Conservation (phyloP, 2,113 vertebrate species). For the Sebastes schlegelii region DNA sequence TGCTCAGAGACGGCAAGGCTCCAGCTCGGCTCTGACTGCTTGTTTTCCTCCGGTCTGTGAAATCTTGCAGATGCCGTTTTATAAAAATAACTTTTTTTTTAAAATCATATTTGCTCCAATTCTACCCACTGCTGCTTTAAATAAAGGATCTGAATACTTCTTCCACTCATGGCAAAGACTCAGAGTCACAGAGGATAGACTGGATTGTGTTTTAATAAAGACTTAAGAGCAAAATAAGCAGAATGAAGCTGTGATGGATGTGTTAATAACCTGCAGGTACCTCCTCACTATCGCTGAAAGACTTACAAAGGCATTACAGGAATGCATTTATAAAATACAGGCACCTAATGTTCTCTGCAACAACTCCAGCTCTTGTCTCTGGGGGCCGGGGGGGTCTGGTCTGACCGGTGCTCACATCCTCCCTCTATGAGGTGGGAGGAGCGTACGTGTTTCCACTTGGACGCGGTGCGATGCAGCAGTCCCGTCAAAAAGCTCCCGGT, state of each 20-base stretch:
- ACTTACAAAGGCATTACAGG: not conserved
- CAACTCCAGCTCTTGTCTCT: not conserved
- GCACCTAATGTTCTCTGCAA: not conserved
- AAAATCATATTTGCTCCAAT: too few species aligned
- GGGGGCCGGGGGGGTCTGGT: conserved; percentile 46
- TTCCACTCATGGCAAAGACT: not conserved
- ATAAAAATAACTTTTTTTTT: too few species aligned
- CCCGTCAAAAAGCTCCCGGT: conserved; percentile 55
- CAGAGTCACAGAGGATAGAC: not conserved
- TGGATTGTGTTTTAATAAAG: not conserved
- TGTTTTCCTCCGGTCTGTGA: too few species aligned
- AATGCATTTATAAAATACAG: not conserved
- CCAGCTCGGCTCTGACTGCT: too few species aligned
- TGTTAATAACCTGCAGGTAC: not conserved
- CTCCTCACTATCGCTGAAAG: not conserved
- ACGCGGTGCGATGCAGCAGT: conserved; percentile 67
- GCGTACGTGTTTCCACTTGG: conserved; percentile 58
- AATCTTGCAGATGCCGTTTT: too few species aligned
- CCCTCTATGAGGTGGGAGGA: conserved; percentile 67
- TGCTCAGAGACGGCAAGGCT: too few species aligned
- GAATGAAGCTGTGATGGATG: not conserved
- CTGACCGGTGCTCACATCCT: conserved; percentile 48
- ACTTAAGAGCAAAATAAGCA: not conserved
- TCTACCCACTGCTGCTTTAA: not conserved
- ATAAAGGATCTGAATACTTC: not conserved